Percentiles rank a stretch among this genome's conserved stretches.
Conservation (phyloP, 2,113 vertebrate species). For the Ellobius talpinus region DNA sequence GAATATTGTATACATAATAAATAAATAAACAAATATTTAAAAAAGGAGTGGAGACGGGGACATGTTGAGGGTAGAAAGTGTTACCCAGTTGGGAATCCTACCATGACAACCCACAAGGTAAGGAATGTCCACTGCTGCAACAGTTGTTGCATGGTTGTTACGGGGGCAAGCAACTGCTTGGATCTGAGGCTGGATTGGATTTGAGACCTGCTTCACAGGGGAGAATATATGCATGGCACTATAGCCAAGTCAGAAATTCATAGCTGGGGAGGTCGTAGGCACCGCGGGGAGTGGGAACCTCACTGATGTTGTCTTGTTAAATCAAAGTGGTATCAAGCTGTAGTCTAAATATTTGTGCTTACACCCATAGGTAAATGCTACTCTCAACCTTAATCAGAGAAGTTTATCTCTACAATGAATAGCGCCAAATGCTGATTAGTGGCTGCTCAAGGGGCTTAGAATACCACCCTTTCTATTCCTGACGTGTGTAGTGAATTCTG, state of each 20-base stretch:
- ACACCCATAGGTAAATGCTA: no score
- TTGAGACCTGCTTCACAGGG: background rate
- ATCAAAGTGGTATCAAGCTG: background rate
- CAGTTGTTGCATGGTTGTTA: background rate
- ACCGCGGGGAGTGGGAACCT: accelerated
- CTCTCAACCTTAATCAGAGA: no score
- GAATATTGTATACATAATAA: no score
- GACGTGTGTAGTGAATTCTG: background rate
- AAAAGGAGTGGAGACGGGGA: no score
- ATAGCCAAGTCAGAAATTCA: background rate
- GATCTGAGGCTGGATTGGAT: background rate
- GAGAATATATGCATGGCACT: background rate
- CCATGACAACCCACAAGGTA: background rate
- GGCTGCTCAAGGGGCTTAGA: background rate
- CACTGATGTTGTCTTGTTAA: background rate
- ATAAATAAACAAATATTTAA: no score
- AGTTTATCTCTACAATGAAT: background rate
- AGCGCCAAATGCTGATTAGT: background rate
- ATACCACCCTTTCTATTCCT: background rate
- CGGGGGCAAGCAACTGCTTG: background rate
- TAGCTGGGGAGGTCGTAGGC: background rate
- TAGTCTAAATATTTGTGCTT: background rate
- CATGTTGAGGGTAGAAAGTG: background rate
- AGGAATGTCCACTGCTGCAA: background rate
- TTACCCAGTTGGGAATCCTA: background rate